Base-by-base conservation (phyloP, 2,888 invertebrate species). In the Drosophila peninsularis region DNA sequence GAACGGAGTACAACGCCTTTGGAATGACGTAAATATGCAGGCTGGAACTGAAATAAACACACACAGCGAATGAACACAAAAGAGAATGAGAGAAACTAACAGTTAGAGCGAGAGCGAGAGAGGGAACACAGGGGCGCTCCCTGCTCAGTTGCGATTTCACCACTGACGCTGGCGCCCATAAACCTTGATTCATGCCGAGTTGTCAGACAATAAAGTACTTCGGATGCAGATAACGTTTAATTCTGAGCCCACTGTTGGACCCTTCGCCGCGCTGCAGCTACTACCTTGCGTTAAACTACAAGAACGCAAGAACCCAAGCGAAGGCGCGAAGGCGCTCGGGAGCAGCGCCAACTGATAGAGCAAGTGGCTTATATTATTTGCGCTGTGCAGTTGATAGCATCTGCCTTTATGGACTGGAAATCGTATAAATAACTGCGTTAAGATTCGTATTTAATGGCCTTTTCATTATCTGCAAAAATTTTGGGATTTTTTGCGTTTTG, bases 161-260 rank as follows among this genome's bases (percentile, higher is more conserved):
- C 86, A 88, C 36, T 50, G 65, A 49, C 49, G 62, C 39, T 39
- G 49, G 21, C 44, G 50, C 41, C 49, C 50, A 68, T 67, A 70
- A 85, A 85, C 76, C 72, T 85, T 82, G 75, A 77, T 68, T 88
- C 88, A 88, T 64, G 62, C 69, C 66, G 56, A 66, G 71, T 88
- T 71, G 75, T 71, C 77, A 67, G 68, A 82, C 73, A 79, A 61
- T 65, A 65, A 82, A 75, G 62, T 62, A 71, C 58, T 71, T 67
- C 64, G 50, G 39, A 62, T 61, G 54, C 71, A 41, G 55, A 67
- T 70, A 63, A 53, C 47, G 61, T 64, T 50, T 57, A 27, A 52
- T 67, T 72, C 65, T 70, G 32, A 34, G 62, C 70, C 63, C 62
- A 50, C 36, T 62, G 45, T 42, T 42, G 24, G 49, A 27, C 62